Evolutionary conservation across 2,113 vertebrate genomes (phyloP).

Genomic region (Toxostoma redivivum): DNA sequence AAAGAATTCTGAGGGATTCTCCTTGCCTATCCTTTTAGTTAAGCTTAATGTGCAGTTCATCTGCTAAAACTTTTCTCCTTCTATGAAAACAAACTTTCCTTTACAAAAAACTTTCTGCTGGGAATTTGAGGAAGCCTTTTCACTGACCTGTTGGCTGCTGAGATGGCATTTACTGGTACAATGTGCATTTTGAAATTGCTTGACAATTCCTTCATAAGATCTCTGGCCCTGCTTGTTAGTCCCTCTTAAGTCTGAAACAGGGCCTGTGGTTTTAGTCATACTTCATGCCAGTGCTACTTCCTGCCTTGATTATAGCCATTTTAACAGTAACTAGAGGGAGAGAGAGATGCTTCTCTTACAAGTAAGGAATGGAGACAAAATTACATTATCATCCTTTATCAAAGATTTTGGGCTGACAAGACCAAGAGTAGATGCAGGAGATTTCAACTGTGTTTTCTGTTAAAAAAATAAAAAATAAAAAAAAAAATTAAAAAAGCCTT

Average conservation of each 20-base stretch:
- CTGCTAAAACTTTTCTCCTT: not conserved
- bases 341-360: not conserved
- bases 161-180: not conserved
- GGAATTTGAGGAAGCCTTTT: not conserved
- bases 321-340: not conserved
- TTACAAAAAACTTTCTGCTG: not conserved
- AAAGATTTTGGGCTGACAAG: not conserved
- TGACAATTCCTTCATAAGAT: not conserved
- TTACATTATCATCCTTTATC: not conserved
- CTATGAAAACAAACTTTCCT: not conserved
- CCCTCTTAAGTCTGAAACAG: not conserved
- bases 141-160: not conserved
- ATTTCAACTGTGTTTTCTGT: not conserved
- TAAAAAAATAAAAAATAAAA: too few species aligned
- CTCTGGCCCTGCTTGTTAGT: not conserved
- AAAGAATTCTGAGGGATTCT: not conserved
- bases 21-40: not conserved
- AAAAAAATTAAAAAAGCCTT: not conserved
- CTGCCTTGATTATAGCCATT: not conserved
- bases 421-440: not conserved
- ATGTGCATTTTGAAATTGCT: not conserved
- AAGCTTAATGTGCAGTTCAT: not conserved
- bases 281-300: not conserved
- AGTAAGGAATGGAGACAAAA: not conserved
- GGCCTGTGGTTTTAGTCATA: not conserved